A percentile compares a stretch with the other conserved stretches of the same genome.
phyloP scores from a whole-genome alignment of 53 echinoderm and acorn worm species.

The Apostichopus leukothele region DNA sequence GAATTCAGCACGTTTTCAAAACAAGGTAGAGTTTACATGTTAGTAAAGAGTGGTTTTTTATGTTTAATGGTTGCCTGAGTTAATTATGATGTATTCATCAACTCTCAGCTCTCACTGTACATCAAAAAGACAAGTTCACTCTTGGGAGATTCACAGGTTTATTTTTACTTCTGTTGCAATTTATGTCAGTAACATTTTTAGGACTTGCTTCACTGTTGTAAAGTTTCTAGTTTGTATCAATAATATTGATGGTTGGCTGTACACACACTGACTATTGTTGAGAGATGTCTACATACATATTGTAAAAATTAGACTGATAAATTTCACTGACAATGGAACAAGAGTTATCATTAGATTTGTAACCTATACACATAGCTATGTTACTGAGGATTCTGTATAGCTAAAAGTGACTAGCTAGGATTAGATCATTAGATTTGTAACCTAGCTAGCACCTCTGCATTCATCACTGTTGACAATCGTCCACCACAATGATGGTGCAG shows the following conservation, averaged over 20 bases:
- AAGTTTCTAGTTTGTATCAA: background rate
- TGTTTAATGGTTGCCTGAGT: background rate
- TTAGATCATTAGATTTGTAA: background rate
- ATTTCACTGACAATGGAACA: background rate
- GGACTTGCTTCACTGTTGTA: background rate
- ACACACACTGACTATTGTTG: background rate
- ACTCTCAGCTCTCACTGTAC: background rate
- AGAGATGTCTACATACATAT: background rate
- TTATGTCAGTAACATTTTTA: background rate
- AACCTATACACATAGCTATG: background rate
- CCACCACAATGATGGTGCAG: background rate
- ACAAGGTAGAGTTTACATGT: constrained; percentile 15
- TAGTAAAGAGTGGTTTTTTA: constrained; percentile 17
- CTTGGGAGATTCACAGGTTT: background rate
- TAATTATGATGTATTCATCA: background rate
- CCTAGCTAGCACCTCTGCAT: background rate
- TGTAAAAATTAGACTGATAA: background rate
- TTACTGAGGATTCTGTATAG: too few species aligned
- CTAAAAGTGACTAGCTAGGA: background rate
- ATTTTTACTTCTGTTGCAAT: background rate
- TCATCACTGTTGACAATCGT: background rate
- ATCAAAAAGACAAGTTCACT: background rate
- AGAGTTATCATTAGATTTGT: background rate
- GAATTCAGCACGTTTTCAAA: constrained; percentile 44
- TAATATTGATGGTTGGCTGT: too few species aligned